phyloP scores from a whole-genome alignment of 2,888 invertebrate species.

The Geotrupes spiniger region DNA sequence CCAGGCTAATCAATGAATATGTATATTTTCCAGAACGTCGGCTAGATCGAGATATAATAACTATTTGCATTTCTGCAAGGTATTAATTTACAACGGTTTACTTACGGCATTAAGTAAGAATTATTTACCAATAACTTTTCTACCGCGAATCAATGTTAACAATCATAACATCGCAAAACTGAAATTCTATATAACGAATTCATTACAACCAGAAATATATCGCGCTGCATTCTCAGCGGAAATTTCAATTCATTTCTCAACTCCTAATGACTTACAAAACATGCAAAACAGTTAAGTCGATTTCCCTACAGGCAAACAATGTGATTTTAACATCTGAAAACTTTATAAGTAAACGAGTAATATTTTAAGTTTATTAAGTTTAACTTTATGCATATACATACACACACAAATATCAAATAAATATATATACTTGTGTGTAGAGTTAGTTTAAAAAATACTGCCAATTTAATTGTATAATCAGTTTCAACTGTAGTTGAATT shows the following conservation, averaged over 20 bases:
- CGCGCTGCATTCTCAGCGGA: neutral
- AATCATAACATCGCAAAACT: too few relatives aligned
- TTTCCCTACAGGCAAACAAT: constrained; percentile 7
- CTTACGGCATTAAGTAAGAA: constrained; percentile 21
- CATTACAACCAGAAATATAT: too few relatives aligned
- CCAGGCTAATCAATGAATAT: constrained; percentile 13
- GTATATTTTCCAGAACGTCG: constrained; percentile 7
- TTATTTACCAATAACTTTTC: constrained; percentile 24
- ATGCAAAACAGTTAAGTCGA: constrained; percentile 4
- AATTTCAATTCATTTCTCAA: constrained; percentile 1
- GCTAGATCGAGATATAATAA: constrained; percentile 13
- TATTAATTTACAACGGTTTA: constrained; percentile 21
- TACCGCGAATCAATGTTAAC: too few relatives aligned
- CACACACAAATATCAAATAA: too few relatives aligned
- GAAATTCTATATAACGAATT: too few relatives aligned
- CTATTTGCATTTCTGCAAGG: constrained; percentile 21
- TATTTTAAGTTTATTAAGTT: too few relatives aligned
- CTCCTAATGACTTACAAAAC: constrained; percentile 10
- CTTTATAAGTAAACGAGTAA: neutral
- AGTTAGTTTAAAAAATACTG: too few relatives aligned
- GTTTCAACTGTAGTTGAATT: too few relatives aligned
- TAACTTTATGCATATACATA: too few relatives aligned
- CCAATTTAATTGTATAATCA: too few relatives aligned
- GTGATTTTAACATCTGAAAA: neutral
- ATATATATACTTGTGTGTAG: too few relatives aligned